Conservation (phyloP, 1,140 invertebrate species). For the Palaemon carinicauda region DNA sequence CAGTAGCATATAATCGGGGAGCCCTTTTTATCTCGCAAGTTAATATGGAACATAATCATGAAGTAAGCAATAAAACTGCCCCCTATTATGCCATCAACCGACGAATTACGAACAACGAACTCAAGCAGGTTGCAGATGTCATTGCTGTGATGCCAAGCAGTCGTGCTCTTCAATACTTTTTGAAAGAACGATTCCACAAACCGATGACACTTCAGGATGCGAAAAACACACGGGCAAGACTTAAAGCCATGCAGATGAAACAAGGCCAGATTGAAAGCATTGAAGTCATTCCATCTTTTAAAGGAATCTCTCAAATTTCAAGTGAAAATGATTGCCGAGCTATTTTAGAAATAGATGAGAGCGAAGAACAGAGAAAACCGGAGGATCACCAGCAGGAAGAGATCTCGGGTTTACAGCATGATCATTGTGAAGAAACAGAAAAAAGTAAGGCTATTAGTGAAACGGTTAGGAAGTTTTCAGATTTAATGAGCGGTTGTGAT, state of each 20-base stretch:
- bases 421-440: background rate
- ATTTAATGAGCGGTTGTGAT: background rate
- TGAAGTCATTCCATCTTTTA: background rate
- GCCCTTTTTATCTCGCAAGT: conserved; percentile 43
- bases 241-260: conserved; percentile 7
- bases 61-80: conserved; percentile 44
- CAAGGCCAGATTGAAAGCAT: background rate
- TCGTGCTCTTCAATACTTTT: conserved; percentile 24
- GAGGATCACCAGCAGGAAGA: background rate
- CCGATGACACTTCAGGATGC: conserved; percentile 43
- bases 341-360: background rate
- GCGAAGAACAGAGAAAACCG: background rate
- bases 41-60: conserved; percentile 45
- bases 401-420: too few relatives aligned
- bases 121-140: conserved; percentile 31
- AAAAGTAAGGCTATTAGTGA: conserved; percentile 6
- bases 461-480: background rate
- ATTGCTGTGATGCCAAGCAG: conserved; percentile 36
- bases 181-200: conserved; percentile 18
- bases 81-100: conserved; percentile 45
- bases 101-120: conserved; percentile 34
- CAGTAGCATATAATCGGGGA: conserved; percentile 34
- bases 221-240: conserved; percentile 31
- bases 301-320: background rate
- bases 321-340: background rate